phyloP scores from a whole-genome alignment of 2,113 vertebrate species.

The Leucopsar rothschildi region DNA sequence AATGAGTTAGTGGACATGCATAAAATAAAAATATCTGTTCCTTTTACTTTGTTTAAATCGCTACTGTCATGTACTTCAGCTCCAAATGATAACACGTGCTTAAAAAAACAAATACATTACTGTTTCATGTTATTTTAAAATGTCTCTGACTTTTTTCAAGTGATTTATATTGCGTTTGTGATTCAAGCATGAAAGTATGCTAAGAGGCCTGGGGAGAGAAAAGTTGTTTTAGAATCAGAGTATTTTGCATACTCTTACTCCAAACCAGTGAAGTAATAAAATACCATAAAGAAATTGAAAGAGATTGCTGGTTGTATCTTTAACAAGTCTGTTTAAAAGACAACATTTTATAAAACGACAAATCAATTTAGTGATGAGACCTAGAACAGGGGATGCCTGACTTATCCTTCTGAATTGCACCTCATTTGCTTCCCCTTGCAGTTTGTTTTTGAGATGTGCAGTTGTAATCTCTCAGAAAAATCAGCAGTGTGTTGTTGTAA shows the following conservation, averaged over 20 bases:
- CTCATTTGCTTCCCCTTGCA: not conserved
- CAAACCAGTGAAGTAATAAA: not conserved
- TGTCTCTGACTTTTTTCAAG: not conserved
- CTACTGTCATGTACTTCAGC: slow-evolving; percentile 53
- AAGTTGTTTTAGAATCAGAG: not conserved
- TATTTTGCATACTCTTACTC: not conserved
- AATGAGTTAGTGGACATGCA: slow-evolving; percentile 28
- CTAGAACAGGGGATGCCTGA: not conserved
- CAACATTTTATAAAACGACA: not conserved
- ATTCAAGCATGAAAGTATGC: not conserved
- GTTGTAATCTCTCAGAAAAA: not conserved
- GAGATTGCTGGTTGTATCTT: not conserved
- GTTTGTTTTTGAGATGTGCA: not conserved
- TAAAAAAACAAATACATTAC: slow-evolving; percentile 40
- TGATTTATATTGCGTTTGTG: slow-evolving; percentile 45
- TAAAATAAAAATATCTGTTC: slow-evolving; percentile 29
- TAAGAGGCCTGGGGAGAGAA: not conserved
- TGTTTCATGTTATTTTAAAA: slow-evolving; percentile 35
- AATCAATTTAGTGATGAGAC: not conserved
- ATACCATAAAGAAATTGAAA: not conserved
- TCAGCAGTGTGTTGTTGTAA: not conserved
- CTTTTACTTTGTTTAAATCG: slow-evolving; percentile 30
- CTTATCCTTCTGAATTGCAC: not conserved
- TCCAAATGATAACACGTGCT: slow-evolving; percentile 25
- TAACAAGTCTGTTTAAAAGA: not conserved